Percentiles rank a stretch among this genome's conserved stretches.
These are phyloP conservation scores for Keiferia lycopersicella DNA, from an alignment of 2,888 invertebrate genomes.

Conservation along the genomic window DNA sequence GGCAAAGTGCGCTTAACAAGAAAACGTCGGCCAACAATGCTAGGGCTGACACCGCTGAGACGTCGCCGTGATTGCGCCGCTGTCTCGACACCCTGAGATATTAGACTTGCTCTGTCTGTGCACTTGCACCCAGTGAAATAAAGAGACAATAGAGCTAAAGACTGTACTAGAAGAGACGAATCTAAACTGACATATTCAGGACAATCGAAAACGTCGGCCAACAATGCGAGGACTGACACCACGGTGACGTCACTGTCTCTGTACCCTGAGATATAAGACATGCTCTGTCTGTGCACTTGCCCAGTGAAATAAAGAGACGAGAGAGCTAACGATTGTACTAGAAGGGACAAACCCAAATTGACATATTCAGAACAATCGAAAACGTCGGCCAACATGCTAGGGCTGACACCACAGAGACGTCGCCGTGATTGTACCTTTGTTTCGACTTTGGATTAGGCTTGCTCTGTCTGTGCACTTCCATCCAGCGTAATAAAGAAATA, in stretches of 20 bases:
- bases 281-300: slow-evolving; percentile 53
- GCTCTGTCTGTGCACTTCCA: slow-evolving; percentile 52
- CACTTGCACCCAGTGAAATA: slow-evolving; percentile 45
- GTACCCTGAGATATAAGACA: slow-evolving; percentile 76
- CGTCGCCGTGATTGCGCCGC: slow-evolving; percentile 64
- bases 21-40: slow-evolving; percentile 62
- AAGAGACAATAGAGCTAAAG: slow-evolving; percentile 38
- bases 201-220: slow-evolving; percentile 73
- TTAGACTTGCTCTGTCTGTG: slow-evolving; percentile 65
- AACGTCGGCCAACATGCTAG: slow-evolving; percentile 59
- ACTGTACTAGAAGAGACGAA: slow-evolving; percentile 31
- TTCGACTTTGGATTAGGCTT: slow-evolving; percentile 73
- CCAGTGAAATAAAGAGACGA: slow-evolving; percentile 44
- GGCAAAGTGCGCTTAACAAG: slow-evolving; percentile 62
- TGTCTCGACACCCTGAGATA: slow-evolving; percentile 72
- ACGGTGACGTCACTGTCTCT: slow-evolving; percentile 61
- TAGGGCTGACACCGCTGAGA: slow-evolving; percentile 62
- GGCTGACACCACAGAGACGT: slow-evolving; percentile 60
- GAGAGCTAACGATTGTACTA: slow-evolving; percentile 30
- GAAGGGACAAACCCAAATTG: slow-evolving; percentile 28
- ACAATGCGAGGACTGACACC: slow-evolving; percentile 64
- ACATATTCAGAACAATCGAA: slow-evolving; percentile 37
- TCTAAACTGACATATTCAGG: slow-evolving; percentile 31
- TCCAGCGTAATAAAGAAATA: slow-evolving; percentile 43
- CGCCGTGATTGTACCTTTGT: slow-evolving; percentile 66